Percentiles rank a stretch among this genome's conserved stretches.
Conservation (phyloP, 2,888 invertebrate genomes). For the Rhimphoctona megacephalus region DNA sequence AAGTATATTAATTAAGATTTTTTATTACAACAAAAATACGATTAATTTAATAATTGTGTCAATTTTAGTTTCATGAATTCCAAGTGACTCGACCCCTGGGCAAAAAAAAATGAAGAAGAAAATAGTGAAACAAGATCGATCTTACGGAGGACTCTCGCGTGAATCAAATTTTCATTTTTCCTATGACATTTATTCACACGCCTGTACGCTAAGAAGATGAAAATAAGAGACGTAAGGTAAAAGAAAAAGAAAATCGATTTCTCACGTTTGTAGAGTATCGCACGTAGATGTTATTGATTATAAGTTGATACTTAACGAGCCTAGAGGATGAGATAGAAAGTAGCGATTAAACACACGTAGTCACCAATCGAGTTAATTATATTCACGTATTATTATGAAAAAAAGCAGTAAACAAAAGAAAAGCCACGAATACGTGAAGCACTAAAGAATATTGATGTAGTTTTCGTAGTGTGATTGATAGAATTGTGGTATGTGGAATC, state of each 20-base stretch:
- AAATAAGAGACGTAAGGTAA: constrained; percentile 19
- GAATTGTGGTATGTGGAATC: constrained; percentile 63
- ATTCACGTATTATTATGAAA: constrained; percentile 58
- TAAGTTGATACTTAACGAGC: constrained; percentile 60
- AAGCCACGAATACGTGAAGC: constrained; percentile 50
- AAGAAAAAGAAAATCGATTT: constrained; percentile 25
- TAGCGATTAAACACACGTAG: constrained; percentile 51
- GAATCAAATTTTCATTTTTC: constrained; percentile 25
- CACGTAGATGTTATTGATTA: constrained; percentile 59
- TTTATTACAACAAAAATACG: neutral
- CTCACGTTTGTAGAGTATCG: constrained; percentile 53
- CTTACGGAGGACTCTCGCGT: constrained; percentile 13
- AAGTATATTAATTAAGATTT: no score
- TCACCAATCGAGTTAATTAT: constrained; percentile 51
- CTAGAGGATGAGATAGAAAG: constrained; percentile 52
- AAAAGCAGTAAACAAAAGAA: constrained; percentile 42
- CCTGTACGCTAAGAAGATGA: constrained; percentile 4
- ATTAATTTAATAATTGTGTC: neutral
- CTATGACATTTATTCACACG: constrained; percentile 43
- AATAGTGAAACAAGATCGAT: constrained; percentile 32
- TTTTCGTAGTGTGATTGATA: constrained; percentile 66
- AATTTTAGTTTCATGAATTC: neutral
- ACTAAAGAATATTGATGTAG: constrained; percentile 69
- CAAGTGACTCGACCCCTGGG: constrained; percentile 13
- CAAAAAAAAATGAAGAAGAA: constrained; percentile 3